phyloP scores from a whole-genome alignment of 1,140 invertebrate species.

The Heliconius nattereri region DNA sequence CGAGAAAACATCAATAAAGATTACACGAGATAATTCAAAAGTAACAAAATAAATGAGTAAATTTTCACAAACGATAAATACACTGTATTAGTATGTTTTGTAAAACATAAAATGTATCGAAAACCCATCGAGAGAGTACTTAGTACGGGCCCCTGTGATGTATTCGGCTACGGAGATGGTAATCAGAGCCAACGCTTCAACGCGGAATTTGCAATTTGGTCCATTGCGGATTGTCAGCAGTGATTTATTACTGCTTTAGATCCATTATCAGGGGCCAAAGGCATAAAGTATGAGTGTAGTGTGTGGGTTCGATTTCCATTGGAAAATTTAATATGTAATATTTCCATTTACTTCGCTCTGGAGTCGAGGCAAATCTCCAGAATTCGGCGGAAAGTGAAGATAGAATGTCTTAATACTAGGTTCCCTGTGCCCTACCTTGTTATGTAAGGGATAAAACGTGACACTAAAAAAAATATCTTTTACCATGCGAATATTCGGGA shows the following conservation, averaged over 20 bases:
- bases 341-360: too few species aligned
- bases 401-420: too few species aligned
- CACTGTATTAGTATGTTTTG: background rate
- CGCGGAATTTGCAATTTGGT: conserved; percentile 57
- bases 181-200: conserved; percentile 47
- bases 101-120: background rate
- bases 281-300: too few species aligned
- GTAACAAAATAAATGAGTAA: background rate
- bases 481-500: conserved; percentile 17
- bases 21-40: too few species aligned
- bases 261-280: background rate
- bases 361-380: too few species aligned
- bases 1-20: too few species aligned
- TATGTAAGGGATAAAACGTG: too few species aligned
- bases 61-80: background rate
- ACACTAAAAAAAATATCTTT: too few species aligned
- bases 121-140: conserved; percentile 6
- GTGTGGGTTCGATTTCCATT: too few species aligned
- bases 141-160: conserved; percentile 20
- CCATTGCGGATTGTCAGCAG: conserved; percentile 42
- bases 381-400: too few species aligned
- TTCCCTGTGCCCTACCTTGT: too few species aligned
- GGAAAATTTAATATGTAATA: too few species aligned
- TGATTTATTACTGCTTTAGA: conserved; percentile 43
- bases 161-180: conserved; percentile 38